Percentiles rank a stretch among this genome's conserved stretches.
phyloP scores from a whole-genome alignment of 2,797 vertebrate genomes.

The Sylvilagus floridanus region DNA sequence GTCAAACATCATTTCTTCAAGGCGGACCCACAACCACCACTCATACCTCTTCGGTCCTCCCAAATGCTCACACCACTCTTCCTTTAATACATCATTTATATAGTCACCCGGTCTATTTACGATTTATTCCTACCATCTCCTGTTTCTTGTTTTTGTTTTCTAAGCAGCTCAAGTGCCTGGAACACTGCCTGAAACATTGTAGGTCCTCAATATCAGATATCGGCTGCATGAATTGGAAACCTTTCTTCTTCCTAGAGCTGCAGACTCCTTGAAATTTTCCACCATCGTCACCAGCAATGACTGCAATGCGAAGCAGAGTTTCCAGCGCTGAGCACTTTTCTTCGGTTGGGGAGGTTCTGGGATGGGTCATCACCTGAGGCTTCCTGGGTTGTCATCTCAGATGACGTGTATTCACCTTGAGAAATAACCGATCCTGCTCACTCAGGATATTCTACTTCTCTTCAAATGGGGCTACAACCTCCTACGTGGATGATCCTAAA shows the following conservation, averaged over 20 bases:
- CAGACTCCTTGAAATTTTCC: constrained; percentile 6
- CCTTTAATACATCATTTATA: not conserved
- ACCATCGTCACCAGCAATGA: not conserved
- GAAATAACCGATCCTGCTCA: not conserved
- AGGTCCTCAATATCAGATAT: not conserved
- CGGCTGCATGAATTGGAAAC: not conserved
- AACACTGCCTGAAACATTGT: not conserved
- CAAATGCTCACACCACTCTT: not conserved
- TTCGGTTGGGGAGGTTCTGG: not conserved
- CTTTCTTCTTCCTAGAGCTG: not conserved
- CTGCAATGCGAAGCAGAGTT: not conserved
- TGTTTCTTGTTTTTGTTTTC: not conserved
- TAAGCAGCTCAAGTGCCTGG: not conserved
- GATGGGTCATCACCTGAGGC: not conserved
- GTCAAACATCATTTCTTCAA: not conserved
- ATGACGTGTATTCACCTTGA: not conserved
- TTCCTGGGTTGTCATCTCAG: not conserved
- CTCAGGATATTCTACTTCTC: not conserved
- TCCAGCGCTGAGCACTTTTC: not conserved
- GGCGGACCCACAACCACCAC: not conserved
- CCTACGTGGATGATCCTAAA: not conserved
- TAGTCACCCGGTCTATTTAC: not conserved
- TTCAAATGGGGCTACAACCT: not conserved
- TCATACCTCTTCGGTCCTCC: not conserved
- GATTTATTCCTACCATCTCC: not conserved